phyloP scores from a whole-genome alignment of 2,797 vertebrate species.

The Leptodactylus fallax region DNA sequence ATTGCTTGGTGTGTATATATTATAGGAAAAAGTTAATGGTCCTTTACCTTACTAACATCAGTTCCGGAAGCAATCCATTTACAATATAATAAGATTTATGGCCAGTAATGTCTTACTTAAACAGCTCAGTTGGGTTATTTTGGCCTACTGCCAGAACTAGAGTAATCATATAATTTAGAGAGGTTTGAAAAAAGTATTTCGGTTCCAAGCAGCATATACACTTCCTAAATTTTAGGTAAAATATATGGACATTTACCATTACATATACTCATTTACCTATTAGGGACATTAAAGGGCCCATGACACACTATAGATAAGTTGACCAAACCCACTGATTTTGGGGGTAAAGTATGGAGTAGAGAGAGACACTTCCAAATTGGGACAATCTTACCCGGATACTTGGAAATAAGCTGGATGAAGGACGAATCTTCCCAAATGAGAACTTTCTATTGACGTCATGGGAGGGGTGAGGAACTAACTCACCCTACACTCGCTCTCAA shows the following conservation, averaged over 20 bases:
- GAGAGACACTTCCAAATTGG: no score
- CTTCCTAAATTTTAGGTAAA: background rate
- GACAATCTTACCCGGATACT: no score
- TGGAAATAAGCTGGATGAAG: no score
- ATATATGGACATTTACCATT: background rate
- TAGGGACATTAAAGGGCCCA: background rate
- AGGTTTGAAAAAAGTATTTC: background rate
- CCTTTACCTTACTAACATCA: slow-evolving; percentile 18
- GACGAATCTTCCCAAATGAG: no score
- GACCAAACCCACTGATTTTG: no score
- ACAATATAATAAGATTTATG: slow-evolving; percentile 40
- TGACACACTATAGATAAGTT: no score
- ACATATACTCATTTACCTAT: background rate
- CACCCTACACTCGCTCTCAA: no score
- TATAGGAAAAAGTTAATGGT: slow-evolving; percentile 23
- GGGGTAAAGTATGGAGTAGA: no score
- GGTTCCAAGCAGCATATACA: background rate
- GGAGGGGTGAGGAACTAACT: no score
- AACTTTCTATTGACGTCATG: no score
- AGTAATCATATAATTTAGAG: slow-evolving; percentile 2
- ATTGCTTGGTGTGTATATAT: background rate
- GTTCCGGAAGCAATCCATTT: slow-evolving; percentile 10
- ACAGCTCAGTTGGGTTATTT: slow-evolving; percentile 5
- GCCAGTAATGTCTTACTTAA: slow-evolving; percentile 28
- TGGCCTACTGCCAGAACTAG: background rate